phyloP scores from a whole-genome alignment of 2,113 vertebrate species.

The Macquaria australasica region DNA sequence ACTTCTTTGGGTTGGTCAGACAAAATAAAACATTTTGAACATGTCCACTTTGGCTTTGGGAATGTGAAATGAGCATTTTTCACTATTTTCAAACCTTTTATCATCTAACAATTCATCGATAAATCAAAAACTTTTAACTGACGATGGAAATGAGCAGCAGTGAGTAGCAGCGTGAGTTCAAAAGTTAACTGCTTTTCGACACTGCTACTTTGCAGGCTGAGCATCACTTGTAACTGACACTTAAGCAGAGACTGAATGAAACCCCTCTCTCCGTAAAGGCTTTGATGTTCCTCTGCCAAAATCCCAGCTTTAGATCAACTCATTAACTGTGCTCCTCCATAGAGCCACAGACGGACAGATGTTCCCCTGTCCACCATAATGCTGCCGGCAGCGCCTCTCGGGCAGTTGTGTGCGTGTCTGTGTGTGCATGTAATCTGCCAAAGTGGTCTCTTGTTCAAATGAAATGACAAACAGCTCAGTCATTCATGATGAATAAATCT shows the following conservation, averaged over 20 bases:
- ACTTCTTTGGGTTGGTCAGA: background rate
- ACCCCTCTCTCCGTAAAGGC: slow-evolving; percentile 48
- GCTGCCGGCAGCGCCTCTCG: slow-evolving; percentile 35
- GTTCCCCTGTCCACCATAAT: slow-evolving; percentile 60
- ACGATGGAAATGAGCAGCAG: background rate
- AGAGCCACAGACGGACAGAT: slow-evolving; percentile 72
- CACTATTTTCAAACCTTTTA: background rate
- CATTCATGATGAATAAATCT: slow-evolving; percentile 51
- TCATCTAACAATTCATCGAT: background rate
- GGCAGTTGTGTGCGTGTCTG: slow-evolving; percentile 43
- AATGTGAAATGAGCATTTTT: background rate
- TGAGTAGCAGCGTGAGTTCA: slow-evolving; percentile 11
- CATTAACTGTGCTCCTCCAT: slow-evolving; percentile 69
- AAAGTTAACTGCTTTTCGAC: slow-evolving; percentile 31
- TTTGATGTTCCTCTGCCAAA: slow-evolving; percentile 70
- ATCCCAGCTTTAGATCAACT: slow-evolving; percentile 69
- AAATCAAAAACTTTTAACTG: background rate
- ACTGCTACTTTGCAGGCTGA: slow-evolving; percentile 48
- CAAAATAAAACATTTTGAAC: background rate
- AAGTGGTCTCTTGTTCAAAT: slow-evolving; percentile 69
- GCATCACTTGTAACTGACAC: slow-evolving; percentile 51
- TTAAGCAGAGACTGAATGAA: slow-evolving; percentile 48
- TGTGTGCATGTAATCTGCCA: slow-evolving; percentile 71
- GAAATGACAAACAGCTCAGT: slow-evolving; percentile 63
- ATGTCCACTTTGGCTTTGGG: background rate